Conservation (phyloP, 2,888 invertebrate genomes). For the Silvanus unidentatus region DNA sequence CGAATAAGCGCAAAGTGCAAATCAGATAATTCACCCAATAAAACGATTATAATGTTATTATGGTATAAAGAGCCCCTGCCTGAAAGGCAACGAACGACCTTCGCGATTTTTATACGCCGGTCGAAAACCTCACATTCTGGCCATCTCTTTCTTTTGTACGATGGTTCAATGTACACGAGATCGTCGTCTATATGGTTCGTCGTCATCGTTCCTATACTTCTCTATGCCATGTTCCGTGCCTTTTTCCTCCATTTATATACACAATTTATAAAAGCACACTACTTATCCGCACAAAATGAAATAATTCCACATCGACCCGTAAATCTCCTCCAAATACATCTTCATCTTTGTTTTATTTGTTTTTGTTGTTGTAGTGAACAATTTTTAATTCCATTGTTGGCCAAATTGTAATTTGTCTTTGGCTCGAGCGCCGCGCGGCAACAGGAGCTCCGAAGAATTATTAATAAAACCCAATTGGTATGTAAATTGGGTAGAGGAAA, state of each 20-base stretch:
- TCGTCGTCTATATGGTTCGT: background rate
- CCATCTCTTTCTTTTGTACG: background rate
- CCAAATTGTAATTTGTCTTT: no score
- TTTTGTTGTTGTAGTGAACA: no score
- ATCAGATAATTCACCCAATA: slow-evolving; percentile 17
- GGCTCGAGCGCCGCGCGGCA: background rate
- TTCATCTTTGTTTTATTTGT: no score
- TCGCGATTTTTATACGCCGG: slow-evolving; percentile 19
- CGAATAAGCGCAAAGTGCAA: no score
- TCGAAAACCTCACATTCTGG: slow-evolving; percentile 14
- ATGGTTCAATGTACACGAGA: slow-evolving; percentile 14
- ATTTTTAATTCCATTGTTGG: no score
- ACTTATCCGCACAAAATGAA: slow-evolving; percentile 10
- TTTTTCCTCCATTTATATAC: no score
- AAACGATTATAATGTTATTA: slow-evolving; percentile 13
- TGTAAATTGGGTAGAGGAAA: no score
- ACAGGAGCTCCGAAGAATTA: background rate
- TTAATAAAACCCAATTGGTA: no score
- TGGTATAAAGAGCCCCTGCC: background rate
- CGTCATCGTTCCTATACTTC: no score
- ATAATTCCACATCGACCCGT: slow-evolving; percentile 8
- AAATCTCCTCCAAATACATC: no score
- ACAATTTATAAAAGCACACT: no score
- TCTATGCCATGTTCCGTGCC: no score
- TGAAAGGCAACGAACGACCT: slow-evolving; percentile 18